Base-by-base conservation (phyloP, 2,888 invertebrate genomes). In the Acanthosepion lycidas region DNA sequence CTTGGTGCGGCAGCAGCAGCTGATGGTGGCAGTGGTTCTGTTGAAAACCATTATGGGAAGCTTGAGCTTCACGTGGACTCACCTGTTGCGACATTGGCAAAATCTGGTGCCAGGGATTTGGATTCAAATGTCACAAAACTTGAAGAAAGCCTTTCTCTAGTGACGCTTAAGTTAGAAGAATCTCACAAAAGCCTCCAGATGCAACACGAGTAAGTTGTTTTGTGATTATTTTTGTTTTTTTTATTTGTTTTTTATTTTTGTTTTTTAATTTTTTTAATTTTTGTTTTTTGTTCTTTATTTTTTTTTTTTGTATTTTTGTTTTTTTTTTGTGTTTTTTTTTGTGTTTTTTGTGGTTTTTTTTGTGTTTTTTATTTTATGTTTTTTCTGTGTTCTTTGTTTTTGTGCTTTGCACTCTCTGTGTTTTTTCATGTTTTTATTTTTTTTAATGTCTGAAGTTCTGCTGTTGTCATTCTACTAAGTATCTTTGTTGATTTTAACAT, bases 151-250 rank as follows among this genome's bases (percentile, higher is more conserved):
- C 94, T 97, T 12, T 95, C 96, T 0, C 95, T 96, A 95, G 95
- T 98, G 92, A 98, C 98, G 96, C 97, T 98, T 95, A 98, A 98
- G 96, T 97, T 98, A 59, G 98, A 98, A 95, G 98, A 98, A 97
- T 98, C 98, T 6, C 98, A 98, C 28, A 98, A 98, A 97, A 98
- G 98, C 0, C 98, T 98, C 94, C 98, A 98, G 96, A 98, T 98
- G 42, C 98, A 98, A 97, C 98, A 98, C 98, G 98, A 98, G 98
- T 98, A 97, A 98, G 98, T 97, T 92, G 20, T 6, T 55, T n/a
- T 55, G 0, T 94, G 42, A 12, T 94, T 64, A 12, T 94, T 59
- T 59, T 49, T 93, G 42, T 42, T 42, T 42, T 42, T 42, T 42
- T 42, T 42, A 2, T 42, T 1, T 42, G 42, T 42, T 42, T 42